Evolutionary conservation across 1,140 invertebrate species (phyloP).

Genomic region (Pseudomyrmex dendroicus): DNA sequence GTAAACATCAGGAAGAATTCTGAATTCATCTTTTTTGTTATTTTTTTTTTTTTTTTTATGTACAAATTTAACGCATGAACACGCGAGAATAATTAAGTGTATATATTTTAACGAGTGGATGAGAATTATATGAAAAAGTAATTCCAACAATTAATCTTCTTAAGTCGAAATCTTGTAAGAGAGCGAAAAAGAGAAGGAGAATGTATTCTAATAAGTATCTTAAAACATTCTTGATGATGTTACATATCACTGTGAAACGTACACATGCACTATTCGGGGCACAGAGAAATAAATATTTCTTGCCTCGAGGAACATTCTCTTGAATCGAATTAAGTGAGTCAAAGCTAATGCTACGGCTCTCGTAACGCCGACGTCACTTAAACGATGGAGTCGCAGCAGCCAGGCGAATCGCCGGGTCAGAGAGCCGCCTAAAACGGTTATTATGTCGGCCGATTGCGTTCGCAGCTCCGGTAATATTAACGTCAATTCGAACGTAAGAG

Average conservation of each 20-base stretch:
- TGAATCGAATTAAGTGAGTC: conserved; percentile 48
- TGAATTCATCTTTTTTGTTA: no score
- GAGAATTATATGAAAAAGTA: background rate
- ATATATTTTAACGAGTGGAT: no score
- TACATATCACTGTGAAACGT: no score
- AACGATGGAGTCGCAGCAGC: conserved; percentile 54
- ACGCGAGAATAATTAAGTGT: no score
- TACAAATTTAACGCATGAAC: no score
- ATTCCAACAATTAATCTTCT: background rate
- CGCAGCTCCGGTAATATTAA: conserved; percentile 66
- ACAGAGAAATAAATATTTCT: conserved; percentile 22
- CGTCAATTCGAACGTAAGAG: conserved; percentile 68
- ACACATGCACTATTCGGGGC: background rate
- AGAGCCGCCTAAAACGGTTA: conserved; percentile 62
- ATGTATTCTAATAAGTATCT: background rate
- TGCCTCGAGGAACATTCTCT: conserved; percentile 25
- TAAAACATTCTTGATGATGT: background rate
- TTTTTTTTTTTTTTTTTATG: no score
- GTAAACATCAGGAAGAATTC: no score
- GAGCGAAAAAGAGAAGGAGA: background rate
- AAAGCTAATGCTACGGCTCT: conserved; percentile 51
- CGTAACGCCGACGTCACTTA: conserved; percentile 49
- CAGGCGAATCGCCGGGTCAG: conserved; percentile 49
- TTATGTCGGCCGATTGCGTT: conserved; percentile 71
- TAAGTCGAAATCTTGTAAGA: background rate